A percentile compares a stretch with the other conserved stretches of the same genome.
phyloP scores from a whole-genome alignment of 2,797 vertebrate genomes.

The Tenualosa thibaudeaui region DNA sequence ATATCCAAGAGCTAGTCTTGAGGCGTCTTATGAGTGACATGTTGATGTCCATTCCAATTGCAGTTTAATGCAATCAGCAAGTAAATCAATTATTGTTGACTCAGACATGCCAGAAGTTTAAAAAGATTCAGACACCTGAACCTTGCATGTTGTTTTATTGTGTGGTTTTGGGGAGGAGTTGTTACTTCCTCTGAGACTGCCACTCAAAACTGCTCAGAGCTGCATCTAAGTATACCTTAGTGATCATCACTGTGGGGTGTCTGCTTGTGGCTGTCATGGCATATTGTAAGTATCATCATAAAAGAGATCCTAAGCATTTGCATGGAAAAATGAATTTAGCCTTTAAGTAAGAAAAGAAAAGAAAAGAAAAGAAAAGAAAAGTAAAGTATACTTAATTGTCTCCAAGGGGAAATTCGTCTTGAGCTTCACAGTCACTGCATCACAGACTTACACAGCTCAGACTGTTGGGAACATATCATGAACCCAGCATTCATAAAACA shows the following conservation, averaged over 20 bases:
- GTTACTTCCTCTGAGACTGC: not conserved
- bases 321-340: no score
- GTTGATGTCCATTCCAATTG: not conserved
- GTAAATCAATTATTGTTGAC: not conserved
- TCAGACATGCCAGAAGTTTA: no score
- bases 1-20: not conserved
- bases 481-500: no score
- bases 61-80: not conserved
- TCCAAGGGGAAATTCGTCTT: no score
- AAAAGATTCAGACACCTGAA: not conserved
- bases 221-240: not conserved
- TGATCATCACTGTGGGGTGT: not conserved
- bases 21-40: not conserved
- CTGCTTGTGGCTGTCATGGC: not conserved
- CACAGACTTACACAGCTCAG: no score
- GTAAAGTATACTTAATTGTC: no score
- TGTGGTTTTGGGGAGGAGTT: conserved; percentile 3
- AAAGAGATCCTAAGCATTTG: not conserved
- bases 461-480: no score
- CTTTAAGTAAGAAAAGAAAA: not conserved
- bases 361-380: no score
- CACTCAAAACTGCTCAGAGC: no score
- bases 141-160: not conserved
- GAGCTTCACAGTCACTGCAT: no score
- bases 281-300: not conserved